Evolutionary conservation across 2,113 vertebrate genomes (phyloP), one percentile per base, ranked within the genome.

Genomic region (Epinephelus fuscoguttatus): DNA sequence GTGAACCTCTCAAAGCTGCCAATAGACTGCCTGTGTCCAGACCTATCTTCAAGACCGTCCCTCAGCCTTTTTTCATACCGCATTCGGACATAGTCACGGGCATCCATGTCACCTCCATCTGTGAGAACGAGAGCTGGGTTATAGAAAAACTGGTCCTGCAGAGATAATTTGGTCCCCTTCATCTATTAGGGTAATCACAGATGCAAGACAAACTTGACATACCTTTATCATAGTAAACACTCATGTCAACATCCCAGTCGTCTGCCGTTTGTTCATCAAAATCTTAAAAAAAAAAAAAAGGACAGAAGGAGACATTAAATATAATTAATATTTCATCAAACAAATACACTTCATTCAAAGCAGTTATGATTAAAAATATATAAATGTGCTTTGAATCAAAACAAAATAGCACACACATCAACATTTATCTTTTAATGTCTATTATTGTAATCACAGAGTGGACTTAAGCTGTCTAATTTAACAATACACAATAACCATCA

Each of bases 241-340:
- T 98, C 98, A 99, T 98, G 92, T 99, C 98, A 71, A 99, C 97
- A 8, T 99, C 98, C 98, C 98, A 99, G 93, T 99, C 98, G 1
- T 99, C 98, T 0, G 97, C 94, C 0, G 98, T 99, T 92, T 99
- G 96, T 90, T 99, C 98, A 33, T 99, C 98, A 72, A 99, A 99
- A 94, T 99, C 98, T 99, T 12, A 15, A 73, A 62, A 73, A 13
- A 15, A 73, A 62, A 73, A 62, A 52, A 61, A 4, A 67, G 11
- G 8, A 81, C 18, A 77, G 10, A 23, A 60, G 62, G 2, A 64
- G 5, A 68, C 8, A 76, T 37, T 13, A 27, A 62, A 84, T 33
- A 30, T 45, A n/a, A 63, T 78, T 1, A 63, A 63, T 47, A 11
- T 61, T 37, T 78, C 6, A 25, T 40, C 14, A 3, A 18, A 10